Evolutionary conservation across 2,888 invertebrate species (phyloP).

Genomic region (Zygothrica quintamaculata): DNA sequence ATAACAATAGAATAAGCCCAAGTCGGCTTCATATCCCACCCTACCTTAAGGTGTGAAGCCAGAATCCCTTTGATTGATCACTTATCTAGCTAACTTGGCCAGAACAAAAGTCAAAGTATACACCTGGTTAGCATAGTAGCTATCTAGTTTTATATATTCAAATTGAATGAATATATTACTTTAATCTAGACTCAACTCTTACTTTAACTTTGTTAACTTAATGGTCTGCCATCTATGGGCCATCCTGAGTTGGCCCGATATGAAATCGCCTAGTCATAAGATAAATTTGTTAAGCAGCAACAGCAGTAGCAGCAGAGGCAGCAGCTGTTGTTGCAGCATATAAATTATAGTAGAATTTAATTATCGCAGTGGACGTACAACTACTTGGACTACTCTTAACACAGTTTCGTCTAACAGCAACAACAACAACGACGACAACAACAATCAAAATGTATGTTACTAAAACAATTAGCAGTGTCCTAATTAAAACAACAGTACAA

Average conservation of each 20-base stretch:
- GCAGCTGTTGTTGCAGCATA: constrained; percentile 65
- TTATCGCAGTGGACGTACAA: constrained; percentile 69
- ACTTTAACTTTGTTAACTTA: too few species aligned
- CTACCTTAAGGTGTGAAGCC: too few species aligned
- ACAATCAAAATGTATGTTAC: constrained; percentile 73
- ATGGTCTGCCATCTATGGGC: not conserved
- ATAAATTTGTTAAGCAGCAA: constrained; percentile 57
- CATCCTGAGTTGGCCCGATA: constrained; percentile 15
- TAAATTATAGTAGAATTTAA: constrained; percentile 74
- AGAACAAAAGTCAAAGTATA: too few species aligned
- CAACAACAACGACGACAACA: constrained; percentile 18
- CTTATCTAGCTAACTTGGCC: too few species aligned
- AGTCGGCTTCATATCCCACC: too few species aligned
- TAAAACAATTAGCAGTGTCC: constrained; percentile 75
- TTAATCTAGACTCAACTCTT: too few species aligned
- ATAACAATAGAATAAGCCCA: too few species aligned
- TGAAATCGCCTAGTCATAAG: constrained; percentile 37
- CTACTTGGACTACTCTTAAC: constrained; percentile 55
- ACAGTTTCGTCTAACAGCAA: constrained; percentile 51
- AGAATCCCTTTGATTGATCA: too few species aligned
- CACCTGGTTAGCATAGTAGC: too few species aligned
- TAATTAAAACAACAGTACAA: constrained; percentile 74
- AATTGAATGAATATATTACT: too few species aligned
- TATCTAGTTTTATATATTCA: too few species aligned
- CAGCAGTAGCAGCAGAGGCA: constrained; percentile 59